A percentile compares a stretch with the other conserved stretches of the same genome.
phyloP scores from a whole-genome alignment of 2,113 vertebrate species.

The Psammodynastes pulverulentus region DNA sequence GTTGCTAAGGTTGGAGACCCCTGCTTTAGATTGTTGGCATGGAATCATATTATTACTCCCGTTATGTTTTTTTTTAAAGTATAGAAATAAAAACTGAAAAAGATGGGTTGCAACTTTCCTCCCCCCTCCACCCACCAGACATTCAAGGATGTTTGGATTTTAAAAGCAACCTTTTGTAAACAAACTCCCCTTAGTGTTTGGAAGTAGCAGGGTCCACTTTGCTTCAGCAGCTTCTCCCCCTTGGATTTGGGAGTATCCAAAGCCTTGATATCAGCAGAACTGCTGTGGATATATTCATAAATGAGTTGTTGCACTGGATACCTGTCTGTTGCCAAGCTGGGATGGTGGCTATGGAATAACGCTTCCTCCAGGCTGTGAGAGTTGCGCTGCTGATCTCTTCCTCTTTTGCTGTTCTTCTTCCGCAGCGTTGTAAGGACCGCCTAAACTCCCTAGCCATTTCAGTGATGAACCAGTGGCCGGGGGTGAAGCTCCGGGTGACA shows the following conservation, averaged over 20 bases:
- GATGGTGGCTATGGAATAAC: neutral
- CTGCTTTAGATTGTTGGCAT: neutral
- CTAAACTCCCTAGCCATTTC: conserved; percentile 97
- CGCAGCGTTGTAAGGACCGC: conserved; percentile 96
- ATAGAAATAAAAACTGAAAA: neutral
- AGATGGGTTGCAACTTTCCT: neutral
- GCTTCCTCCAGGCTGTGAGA: neutral
- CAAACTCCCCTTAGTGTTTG: neutral
- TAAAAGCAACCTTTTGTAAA: neutral
- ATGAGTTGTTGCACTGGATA: neutral
- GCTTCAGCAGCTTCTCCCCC: neutral
- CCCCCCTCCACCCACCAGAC: no score
- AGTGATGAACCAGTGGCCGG: conserved; percentile 99
- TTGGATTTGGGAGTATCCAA: conserved; percentile 11
- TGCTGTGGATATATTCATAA: neutral
- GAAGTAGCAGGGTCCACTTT: neutral
- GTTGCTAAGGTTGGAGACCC: no score
- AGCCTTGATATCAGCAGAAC: conserved; percentile 3
- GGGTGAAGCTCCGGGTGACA: conserved; percentile 93
- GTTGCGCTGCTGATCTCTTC: conserved; percentile 13
- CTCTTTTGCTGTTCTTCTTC: neutral
- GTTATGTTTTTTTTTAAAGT: neutral
- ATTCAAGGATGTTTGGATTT: no score
- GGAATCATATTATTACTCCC: neutral
- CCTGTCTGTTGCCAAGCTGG: neutral